Conservation (phyloP, 2,113 vertebrate species). For the Mastomys coucha region DNA sequence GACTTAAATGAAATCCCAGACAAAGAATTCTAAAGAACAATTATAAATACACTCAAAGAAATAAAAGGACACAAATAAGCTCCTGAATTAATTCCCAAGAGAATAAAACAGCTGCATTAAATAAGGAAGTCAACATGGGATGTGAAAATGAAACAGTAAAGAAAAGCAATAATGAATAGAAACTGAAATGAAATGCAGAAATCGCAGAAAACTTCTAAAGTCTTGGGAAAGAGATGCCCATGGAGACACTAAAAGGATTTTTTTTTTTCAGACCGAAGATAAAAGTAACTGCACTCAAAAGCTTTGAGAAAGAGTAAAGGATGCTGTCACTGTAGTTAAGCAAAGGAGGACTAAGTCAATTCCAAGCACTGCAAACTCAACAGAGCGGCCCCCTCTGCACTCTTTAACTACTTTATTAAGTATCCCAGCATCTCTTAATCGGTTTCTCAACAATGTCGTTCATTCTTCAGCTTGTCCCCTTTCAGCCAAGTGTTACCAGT, state of each 20-base stretch:
- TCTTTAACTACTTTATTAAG: not conserved
- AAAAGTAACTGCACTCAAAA: not conserved
- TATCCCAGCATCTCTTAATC: not conserved
- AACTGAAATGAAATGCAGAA: not conserved
- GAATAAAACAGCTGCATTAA: not conserved
- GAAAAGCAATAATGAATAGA: not conserved
- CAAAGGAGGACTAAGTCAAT: not conserved
- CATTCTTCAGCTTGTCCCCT: too few relatives aligned
- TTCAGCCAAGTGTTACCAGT: not conserved
- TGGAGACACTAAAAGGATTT: not conserved
- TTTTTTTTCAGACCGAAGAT: not conserved
- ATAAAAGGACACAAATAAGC: not conserved
- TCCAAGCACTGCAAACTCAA: not conserved
- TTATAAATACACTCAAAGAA: not conserved
- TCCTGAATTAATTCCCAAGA: not conserved
- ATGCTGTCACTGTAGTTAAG: not conserved
- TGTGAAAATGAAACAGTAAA: not conserved
- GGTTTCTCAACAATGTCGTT: not conserved
- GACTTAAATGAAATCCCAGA: not conserved
- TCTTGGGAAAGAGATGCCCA: not conserved
- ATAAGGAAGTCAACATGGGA: not conserved
- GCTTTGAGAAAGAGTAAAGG: not conserved
- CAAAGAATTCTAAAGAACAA: not conserved
- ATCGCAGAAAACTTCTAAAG: not conserved
- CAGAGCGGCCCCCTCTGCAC: not conserved